phyloP scores from a whole-genome alignment of 2,113 vertebrate species.

The Ceyx cyanopectus region DNA sequence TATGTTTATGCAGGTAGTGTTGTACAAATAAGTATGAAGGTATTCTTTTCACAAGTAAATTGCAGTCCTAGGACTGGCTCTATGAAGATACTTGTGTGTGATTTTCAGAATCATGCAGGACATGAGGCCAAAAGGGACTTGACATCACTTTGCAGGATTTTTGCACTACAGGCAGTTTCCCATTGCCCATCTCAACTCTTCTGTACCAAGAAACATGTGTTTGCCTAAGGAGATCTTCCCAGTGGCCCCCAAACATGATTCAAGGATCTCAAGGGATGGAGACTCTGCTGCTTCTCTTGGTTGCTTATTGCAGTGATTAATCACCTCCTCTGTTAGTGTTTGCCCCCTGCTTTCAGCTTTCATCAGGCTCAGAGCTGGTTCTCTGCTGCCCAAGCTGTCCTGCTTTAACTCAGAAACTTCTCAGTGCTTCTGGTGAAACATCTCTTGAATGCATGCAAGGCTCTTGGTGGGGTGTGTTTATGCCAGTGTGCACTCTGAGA shows the following conservation, averaged over 20 bases:
- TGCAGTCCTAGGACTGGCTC: neutral
- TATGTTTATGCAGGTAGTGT: neutral
- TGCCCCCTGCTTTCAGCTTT: neutral
- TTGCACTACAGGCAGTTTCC: accelerated
- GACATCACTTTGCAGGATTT: accelerated
- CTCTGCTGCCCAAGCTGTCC: neutral
- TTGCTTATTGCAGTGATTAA: neutral
- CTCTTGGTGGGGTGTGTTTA: neutral
- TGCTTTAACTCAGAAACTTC: neutral
- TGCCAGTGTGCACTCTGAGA: neutral
- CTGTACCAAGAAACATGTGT: neutral
- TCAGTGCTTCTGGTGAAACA: neutral
- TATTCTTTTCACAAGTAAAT: neutral
- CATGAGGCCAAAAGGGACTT: neutral
- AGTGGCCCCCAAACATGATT: neutral
- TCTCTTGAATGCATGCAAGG: neutral
- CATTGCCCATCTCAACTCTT: neutral
- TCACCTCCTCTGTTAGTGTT: neutral
- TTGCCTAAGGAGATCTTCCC: constrained; percentile 32
- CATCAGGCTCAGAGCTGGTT: neutral
- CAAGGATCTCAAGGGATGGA: neutral
- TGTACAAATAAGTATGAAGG: neutral
- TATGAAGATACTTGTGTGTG: neutral
- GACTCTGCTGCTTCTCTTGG: neutral
- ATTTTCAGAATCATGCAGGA: neutral